A percentile compares a stretch with the other conserved stretches of the same genome.
Evolutionary conservation across 2,797 vertebrate species (phyloP).

Genomic region (Carcharodon carcharias): DNA sequence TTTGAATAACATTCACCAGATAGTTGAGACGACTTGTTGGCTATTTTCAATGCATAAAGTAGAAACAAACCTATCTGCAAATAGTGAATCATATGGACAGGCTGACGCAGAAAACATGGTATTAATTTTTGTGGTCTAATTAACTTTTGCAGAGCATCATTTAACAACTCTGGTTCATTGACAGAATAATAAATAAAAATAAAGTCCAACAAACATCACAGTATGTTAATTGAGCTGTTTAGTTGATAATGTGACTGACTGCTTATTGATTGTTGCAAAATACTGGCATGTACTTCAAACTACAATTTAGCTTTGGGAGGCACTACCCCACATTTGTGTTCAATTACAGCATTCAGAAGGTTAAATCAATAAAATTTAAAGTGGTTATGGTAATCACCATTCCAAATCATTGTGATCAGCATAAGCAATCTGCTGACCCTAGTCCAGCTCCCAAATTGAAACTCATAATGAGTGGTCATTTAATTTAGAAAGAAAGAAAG

Average conservation of each 20-base stretch:
- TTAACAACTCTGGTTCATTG: conserved; percentile 61
- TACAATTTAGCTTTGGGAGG: conserved; percentile 69
- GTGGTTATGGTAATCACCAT: conserved; percentile 94
- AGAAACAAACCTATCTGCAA: neutral
- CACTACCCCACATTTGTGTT: conserved; percentile 68
- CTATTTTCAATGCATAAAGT: neutral
- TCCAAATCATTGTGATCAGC: conserved; percentile 85
- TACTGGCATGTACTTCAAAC: conserved; percentile 65
- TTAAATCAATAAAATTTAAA: conserved; percentile 96
- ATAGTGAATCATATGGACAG: conserved; percentile 27
- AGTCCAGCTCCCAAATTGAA: conserved; percentile 71
- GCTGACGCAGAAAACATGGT: conserved; percentile 28
- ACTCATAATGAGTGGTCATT: conserved; percentile 72
- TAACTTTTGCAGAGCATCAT: conserved; percentile 40
- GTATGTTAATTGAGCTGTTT: conserved; percentile 83
- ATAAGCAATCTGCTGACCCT: conserved; percentile 88
- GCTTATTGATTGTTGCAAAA: conserved; percentile 71
- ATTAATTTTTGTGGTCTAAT: conserved; percentile 38
- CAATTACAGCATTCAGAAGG: conserved; percentile 83
- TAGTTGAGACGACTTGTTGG: neutral
- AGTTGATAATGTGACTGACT: conserved; percentile 79
- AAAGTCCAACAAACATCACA: conserved; percentile 66
- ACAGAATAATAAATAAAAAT: conserved; percentile 70
- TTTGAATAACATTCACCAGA: no score
- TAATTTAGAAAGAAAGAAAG: conserved; percentile 50